Percentiles rank a stretch among this genome's conserved stretches.
Evolutionary conservation across 1,140 invertebrate species (phyloP).

Genomic region (Bradynema listronoti): DNA sequence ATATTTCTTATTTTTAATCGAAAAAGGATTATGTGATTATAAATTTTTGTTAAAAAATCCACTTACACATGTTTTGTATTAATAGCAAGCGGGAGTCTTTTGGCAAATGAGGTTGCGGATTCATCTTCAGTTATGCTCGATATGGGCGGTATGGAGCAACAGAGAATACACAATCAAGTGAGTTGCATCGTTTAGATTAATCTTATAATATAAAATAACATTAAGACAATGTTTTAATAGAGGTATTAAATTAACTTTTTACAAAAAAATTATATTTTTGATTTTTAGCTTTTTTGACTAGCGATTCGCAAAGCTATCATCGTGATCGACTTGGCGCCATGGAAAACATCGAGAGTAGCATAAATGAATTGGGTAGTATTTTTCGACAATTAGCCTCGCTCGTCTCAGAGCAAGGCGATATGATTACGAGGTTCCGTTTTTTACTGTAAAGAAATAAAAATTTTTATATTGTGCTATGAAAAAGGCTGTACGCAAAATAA

Average conservation of each 20-base stretch:
- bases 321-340: conserved; percentile 89
- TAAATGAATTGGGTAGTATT: conserved; percentile 95
- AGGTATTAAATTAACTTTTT: too few species aligned
- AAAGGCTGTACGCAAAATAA: not conserved
- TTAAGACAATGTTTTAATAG: too few species aligned
- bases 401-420: conserved; percentile 94
- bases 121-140: conserved; percentile 43
- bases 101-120: too few species aligned
- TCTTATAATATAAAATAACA: not conserved
- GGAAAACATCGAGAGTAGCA: conserved; percentile 97
- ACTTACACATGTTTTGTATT: too few species aligned
- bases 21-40: too few species aligned
- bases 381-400: conserved; percentile 95
- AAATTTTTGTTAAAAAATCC: too few species aligned
- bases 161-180: conserved; percentile 45
- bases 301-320: conserved; percentile 66
- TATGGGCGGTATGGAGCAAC: conserved; percentile 48
- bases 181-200: not conserved
- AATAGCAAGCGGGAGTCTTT: too few species aligned
- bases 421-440: conserved; percentile 72
- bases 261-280: not conserved
- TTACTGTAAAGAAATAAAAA: not conserved
- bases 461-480: conserved; percentile 5
- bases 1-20: too few species aligned
- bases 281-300: conserved; percentile 29